Conservation (phyloP, 1,140 invertebrate species). For the Eriocheir sinensis region DNA sequence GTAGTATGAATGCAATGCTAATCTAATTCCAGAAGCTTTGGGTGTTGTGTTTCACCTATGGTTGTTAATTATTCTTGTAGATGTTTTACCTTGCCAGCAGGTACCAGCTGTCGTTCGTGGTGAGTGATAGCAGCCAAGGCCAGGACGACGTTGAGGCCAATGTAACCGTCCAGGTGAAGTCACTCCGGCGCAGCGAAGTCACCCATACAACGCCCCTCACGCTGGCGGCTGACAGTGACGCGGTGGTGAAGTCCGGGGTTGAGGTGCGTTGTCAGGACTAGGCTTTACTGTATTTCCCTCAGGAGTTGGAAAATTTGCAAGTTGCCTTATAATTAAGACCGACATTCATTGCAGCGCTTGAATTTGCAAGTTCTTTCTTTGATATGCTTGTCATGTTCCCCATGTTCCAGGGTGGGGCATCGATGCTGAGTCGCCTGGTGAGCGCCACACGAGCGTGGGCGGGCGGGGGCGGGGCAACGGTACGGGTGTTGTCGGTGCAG, state of each 20-base stretch:
- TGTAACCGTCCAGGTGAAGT: slow-evolving; percentile 40
- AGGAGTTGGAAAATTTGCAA: too few species aligned
- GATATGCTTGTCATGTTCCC: background rate
- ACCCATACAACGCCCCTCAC: slow-evolving; percentile 48
- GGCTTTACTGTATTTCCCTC: too few species aligned
- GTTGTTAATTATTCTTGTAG: slow-evolving; percentile 16
- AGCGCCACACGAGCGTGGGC: background rate
- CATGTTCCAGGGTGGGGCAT: background rate
- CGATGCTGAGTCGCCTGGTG: slow-evolving; percentile 31
- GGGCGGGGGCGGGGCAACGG: background rate
- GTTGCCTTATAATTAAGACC: too few species aligned
- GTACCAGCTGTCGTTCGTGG: slow-evolving; percentile 44
- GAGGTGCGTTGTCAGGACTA: background rate
- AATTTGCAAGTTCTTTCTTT: too few species aligned
- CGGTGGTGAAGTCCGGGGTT: background rate
- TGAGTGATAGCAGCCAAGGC: slow-evolving; percentile 43
- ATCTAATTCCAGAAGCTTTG: background rate
- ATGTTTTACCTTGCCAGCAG: slow-evolving; percentile 32
- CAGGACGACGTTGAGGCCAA: slow-evolving; percentile 46
- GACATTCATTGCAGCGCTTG: too few species aligned
- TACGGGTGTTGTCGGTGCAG: slow-evolving; percentile 29
- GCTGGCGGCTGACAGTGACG: background rate
- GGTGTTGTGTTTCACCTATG: background rate
- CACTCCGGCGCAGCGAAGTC: slow-evolving; percentile 27
- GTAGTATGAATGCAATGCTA: too few species aligned